Evolutionary conservation across 2,888 invertebrate species (phyloP).

Genomic region (Apoda limacodes): DNA sequence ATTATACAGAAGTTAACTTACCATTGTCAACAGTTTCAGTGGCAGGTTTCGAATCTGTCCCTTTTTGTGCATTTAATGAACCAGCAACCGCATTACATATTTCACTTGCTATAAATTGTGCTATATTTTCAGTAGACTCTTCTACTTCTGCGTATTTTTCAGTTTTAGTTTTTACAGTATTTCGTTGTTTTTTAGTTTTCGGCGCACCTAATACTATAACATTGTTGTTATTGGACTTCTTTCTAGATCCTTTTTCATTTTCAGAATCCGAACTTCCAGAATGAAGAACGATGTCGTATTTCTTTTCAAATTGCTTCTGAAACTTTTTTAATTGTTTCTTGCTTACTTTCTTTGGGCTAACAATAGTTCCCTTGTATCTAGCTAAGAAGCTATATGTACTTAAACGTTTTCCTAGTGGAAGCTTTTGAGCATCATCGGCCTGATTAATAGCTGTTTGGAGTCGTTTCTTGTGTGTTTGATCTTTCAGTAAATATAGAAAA

Average conservation of each 20-base stretch:
- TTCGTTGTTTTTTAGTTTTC: not conserved
- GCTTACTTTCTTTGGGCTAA: constrained; percentile 37
- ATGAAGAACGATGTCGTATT: constrained; percentile 37
- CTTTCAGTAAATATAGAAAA: constrained; percentile 21
- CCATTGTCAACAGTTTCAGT: too few species aligned
- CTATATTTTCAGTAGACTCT: constrained; percentile 4
- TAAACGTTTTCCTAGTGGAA: constrained; percentile 40
- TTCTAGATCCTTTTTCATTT: constrained; percentile 13
- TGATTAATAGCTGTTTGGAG: constrained; percentile 38
- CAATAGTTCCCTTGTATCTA: constrained; percentile 48
- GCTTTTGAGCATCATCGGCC: constrained; percentile 46
- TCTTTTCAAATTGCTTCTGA: constrained; percentile 35
- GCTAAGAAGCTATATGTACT: constrained; percentile 55
- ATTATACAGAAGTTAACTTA: too few species aligned
- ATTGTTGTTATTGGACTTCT: constrained; percentile 22
- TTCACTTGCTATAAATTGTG: constrained; percentile 35
- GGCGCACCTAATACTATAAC: constrained; percentile 28
- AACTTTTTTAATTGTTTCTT: constrained; percentile 31
- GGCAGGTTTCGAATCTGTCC: too few species aligned
- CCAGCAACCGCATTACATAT: constrained; percentile 36
- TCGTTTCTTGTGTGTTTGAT: constrained; percentile 33
- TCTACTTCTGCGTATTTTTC: constrained; percentile 1
- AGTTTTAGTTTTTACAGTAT: not conserved
- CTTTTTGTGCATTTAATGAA: too few species aligned
- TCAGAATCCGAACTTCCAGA: constrained; percentile 33